These are phyloP conservation scores for Pantherophis alleghaniensis DNA, from an alignment of 2,797 vertebrate genomes.

Conservation along the genomic window DNA sequence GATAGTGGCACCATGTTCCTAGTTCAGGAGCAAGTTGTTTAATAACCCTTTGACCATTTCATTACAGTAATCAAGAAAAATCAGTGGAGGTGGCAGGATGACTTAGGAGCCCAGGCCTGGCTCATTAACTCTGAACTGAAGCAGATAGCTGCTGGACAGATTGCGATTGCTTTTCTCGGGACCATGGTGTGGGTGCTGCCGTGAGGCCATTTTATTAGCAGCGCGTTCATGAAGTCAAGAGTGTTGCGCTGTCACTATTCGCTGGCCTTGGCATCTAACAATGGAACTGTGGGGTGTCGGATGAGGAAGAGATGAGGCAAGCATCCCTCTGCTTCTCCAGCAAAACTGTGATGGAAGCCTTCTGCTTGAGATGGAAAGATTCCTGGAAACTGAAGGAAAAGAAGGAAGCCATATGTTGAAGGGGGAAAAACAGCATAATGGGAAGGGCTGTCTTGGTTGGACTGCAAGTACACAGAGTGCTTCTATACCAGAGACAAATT, in stretches of 20 bases:
- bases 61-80: constrained; percentile 86
- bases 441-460: not conserved
- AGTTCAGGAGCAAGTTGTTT: constrained; percentile 70
- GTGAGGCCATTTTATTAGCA: constrained; percentile 14
- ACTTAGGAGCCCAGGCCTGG: constrained; percentile 78
- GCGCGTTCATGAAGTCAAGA: constrained; percentile 4
- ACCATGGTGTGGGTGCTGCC: constrained; percentile 5
- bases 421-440: too few relatives aligned
- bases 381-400: too few relatives aligned
- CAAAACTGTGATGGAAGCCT: not conserved
- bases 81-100: constrained; percentile 81
- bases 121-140: constrained; percentile 83
- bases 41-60: constrained; percentile 84
- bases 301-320: not conserved
- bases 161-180: constrained; percentile 76
- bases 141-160: constrained; percentile 74
- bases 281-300: not conserved
- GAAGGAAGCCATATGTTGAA: not conserved
- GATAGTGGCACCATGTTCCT: constrained; percentile 4
- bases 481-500: not conserved
- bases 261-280: not conserved
- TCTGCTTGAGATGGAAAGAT: not conserved
- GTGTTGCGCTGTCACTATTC: not conserved
- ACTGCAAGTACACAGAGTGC: not conserved
- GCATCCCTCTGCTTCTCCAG: not conserved